Conservation (phyloP, 1,140 invertebrate species). For the Ceratina japonica region DNA sequence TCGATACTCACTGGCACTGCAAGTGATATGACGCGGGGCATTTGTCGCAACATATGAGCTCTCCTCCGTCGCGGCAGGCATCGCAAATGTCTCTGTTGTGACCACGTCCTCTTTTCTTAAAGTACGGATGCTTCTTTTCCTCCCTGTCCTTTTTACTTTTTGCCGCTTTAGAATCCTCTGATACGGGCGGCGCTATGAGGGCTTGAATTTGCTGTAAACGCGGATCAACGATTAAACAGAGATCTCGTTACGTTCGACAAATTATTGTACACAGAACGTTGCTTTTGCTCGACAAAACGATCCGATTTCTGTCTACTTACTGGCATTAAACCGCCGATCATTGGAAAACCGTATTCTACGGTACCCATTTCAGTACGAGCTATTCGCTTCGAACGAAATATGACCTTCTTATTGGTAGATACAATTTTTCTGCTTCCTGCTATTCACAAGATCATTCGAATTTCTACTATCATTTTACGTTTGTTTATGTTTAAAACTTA, state of each 20-base stretch:
- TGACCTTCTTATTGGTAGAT: no score
- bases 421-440: no score
- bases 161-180: conserved; percentile 82
- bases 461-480: no score
- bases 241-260: conserved; percentile 10
- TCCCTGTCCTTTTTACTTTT: conserved; percentile 83
- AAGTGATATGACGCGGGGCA: conserved; percentile 97
- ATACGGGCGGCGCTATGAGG: conserved; percentile 91
- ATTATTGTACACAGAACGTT: background rate
- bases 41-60: conserved; percentile 96
- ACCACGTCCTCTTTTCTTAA: conserved; percentile 91
- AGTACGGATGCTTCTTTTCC: conserved; percentile 88
- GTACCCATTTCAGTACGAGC: conserved; percentile 72
- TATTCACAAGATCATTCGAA: no score
- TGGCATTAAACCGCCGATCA: conserved; percentile 84
- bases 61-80: conserved; percentile 94
- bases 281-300: no score
- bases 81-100: conserved; percentile 97
- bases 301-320: conserved; percentile 76
- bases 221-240: conserved; percentile 5
- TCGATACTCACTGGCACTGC: conserved; percentile 90
- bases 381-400: no score
- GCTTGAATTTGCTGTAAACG: conserved; percentile 89
- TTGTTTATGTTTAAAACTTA: no score
- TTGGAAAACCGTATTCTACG: conserved; percentile 82